These are phyloP conservation scores for Lophius americanus DNA, from an alignment of 2,797 vertebrate species.

Conservation along the genomic window DNA sequence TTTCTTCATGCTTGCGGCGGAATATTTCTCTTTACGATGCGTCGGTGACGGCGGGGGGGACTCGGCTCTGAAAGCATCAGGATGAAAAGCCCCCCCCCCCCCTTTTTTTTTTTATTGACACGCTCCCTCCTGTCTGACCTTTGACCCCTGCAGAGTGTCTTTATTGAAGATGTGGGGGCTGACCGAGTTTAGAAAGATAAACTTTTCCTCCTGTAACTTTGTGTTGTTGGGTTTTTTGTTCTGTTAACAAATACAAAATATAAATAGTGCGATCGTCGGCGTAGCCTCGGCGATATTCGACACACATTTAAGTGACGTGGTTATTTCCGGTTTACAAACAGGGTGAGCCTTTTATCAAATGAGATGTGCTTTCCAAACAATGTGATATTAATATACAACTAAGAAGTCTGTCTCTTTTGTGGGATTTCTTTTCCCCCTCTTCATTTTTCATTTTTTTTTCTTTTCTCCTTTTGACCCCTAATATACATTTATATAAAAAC, in stretches of 20 bases:
- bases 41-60: constrained; percentile 50
- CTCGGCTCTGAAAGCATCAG: constrained; percentile 41
- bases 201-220: constrained; percentile 39
- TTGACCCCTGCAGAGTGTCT: constrained; percentile 24
- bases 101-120: too few species aligned
- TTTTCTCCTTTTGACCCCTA: constrained; percentile 67
- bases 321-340: constrained; percentile 78
- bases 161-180: constrained; percentile 11
- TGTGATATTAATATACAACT: constrained; percentile 79
- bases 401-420: constrained; percentile 59
- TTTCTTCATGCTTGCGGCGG: constrained; percentile 77
- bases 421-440: constrained; percentile 21
- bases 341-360: constrained; percentile 74
- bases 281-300: constrained; percentile 65
- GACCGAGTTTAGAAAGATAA: constrained; percentile 59
- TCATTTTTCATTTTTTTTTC: constrained; percentile 22
- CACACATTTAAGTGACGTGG: constrained; percentile 77
- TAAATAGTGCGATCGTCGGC: constrained; percentile 76
- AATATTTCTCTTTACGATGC: constrained; percentile 70
- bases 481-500: constrained; percentile 85
- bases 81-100: constrained; percentile 35
- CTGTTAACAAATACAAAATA: constrained; percentile 78
- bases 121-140: constrained; percentile 24
- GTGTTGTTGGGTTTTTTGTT: neutral
- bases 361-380: constrained; percentile 79